Conservation (phyloP, 2,797 vertebrate genomes). For the Phalloptychus januarius region DNA sequence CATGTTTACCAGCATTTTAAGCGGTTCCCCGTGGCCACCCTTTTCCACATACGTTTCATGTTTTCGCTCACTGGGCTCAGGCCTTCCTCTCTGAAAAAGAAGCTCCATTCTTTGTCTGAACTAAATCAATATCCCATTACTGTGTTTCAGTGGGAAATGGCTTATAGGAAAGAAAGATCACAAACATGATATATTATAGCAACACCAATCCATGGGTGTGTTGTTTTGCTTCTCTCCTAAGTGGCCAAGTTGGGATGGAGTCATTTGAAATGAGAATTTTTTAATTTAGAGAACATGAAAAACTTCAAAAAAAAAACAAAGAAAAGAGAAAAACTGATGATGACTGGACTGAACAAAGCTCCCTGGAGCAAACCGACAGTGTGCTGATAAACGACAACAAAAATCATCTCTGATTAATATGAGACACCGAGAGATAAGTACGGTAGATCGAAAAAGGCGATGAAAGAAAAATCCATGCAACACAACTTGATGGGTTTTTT, state of each 20-base stretch:
- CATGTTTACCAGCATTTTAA: background rate
- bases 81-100: conserved; percentile 46
- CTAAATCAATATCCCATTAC: conserved; percentile 79
- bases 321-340: conserved; percentile 46
- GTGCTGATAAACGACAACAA: conserved; percentile 15
- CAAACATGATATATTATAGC: conserved; percentile 65
- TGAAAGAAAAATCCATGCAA: conserved; percentile 75
- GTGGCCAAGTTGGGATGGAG: conserved; percentile 49
- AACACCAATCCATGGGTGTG: conserved; percentile 39
- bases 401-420: conserved; percentile 43
- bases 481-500: conserved; percentile 60
- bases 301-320: conserved; percentile 52
- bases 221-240: conserved; percentile 32
- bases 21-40: conserved; percentile 9
- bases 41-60: conserved; percentile 21
- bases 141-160: conserved; percentile 59
- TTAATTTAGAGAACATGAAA: conserved; percentile 55
- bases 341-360: conserved; percentile 48
- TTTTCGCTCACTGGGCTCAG: conserved; percentile 62
- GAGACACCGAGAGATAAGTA: conserved; percentile 42
- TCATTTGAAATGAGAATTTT: conserved; percentile 52
- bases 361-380: conserved; percentile 37
- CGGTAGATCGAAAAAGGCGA: conserved; percentile 39
- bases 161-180: conserved; percentile 62
- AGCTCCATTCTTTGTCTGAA: conserved; percentile 50